These are phyloP conservation scores for Hymenopus coronatus DNA, from an alignment of 2,888 invertebrate genomes.

Conservation along the genomic window DNA sequence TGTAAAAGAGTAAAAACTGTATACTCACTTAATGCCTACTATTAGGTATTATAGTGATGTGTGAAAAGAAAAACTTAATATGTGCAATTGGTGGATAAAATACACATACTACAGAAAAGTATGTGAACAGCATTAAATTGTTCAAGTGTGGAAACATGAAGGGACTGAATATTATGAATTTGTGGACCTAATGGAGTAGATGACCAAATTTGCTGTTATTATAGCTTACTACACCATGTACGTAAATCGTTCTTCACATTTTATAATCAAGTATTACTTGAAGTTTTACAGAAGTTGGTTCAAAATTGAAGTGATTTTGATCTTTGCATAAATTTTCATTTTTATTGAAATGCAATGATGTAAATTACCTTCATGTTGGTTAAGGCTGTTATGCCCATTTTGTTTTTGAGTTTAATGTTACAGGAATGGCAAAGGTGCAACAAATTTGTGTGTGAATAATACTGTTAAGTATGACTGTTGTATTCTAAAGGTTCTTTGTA, in stretches of 20 bases:
- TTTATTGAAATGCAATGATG: not conserved
- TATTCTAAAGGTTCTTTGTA: not conserved
- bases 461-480: not conserved
- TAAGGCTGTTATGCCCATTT: not conserved
- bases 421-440: not conserved
- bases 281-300: not conserved
- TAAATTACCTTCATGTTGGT: not conserved
- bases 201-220: conserved; percentile 2
- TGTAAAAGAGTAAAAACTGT: not conserved
- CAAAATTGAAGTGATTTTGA: conserved; percentile 3
- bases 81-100: not conserved
- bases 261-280: not conserved
- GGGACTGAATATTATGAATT: not conserved
- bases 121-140: not conserved
- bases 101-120: not conserved
- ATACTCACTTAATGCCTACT: not conserved
- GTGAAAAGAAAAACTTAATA: not conserved
- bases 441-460: not conserved
- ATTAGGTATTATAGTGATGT: not conserved
- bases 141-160: not conserved
- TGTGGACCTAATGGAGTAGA: not conserved
- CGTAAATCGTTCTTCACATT: not conserved
- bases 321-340: not conserved
- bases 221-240: not conserved
- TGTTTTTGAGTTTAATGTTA: not conserved